A percentile compares a stretch with the other conserved stretches of the same genome.
Conservation (phyloP, 2,888 invertebrate genomes). For the Calameuta pallipes region DNA sequence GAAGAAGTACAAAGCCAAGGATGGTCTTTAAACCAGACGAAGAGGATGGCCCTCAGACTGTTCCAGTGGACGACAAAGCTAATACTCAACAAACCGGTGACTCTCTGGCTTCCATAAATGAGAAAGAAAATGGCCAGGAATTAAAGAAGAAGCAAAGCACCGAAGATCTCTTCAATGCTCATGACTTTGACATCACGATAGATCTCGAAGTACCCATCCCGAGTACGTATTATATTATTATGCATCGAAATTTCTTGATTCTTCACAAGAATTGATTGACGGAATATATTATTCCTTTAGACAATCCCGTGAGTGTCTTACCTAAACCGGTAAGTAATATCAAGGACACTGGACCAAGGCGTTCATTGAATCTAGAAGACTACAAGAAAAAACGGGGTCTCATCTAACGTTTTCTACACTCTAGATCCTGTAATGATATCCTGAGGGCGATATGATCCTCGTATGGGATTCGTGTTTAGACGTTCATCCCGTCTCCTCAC, state of each 20-base stretch:
- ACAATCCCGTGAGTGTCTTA: slow-evolving; percentile 77
- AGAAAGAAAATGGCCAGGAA: slow-evolving; percentile 61
- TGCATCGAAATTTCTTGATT: not conserved
- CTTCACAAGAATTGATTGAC: not conserved
- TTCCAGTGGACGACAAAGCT: slow-evolving; percentile 31
- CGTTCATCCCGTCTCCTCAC: not conserved
- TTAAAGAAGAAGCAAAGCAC: slow-evolving; percentile 57
- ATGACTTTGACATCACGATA: slow-evolving; percentile 96
- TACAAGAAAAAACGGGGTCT: slow-evolving; percentile 94
- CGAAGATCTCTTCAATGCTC: slow-evolving; percentile 75
- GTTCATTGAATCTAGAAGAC: slow-evolving; percentile 90
- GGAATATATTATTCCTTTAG: slow-evolving; percentile 67
- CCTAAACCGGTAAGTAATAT: slow-evolving; percentile 80
- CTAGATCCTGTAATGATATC: not conserved
- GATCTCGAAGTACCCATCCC: slow-evolving; percentile 87
- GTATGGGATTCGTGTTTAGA: not conserved
- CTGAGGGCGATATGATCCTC: not conserved
- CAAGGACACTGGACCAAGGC: slow-evolving; percentile 83
- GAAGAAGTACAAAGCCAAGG: slow-evolving; percentile 88
- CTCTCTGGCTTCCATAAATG: slow-evolving; percentile 42
- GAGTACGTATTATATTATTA: slow-evolving; percentile 70
- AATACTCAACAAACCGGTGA: slow-evolving; percentile 39
- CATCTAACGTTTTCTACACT: slow-evolving; percentile 70
- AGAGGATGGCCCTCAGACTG: slow-evolving; percentile 44
- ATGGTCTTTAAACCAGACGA: slow-evolving; percentile 81